Evolutionary conservation across 1,140 invertebrate species (phyloP), one percentile per base, ranked within the genome.

Genomic region (Trichonephila clavata): DNA sequence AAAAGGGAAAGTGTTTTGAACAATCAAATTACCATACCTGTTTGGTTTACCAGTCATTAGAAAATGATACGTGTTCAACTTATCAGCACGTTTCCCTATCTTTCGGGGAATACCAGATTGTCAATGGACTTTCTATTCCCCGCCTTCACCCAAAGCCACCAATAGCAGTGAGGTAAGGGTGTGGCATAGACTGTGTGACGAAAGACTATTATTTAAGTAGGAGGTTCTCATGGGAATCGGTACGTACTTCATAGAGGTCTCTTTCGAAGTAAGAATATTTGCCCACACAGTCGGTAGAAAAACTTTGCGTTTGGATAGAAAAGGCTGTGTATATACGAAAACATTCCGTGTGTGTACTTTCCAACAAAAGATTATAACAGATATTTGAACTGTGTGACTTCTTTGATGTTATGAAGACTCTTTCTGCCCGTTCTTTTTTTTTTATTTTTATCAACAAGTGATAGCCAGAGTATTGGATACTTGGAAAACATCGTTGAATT

Each of bases 331-430:
- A 65, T 81, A 43, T 92, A 68, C 90, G 86, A 20, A 83, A 91
- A 77, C 90, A 91, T 24, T 18, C 50, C 27, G 6, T 93, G 92
- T 93, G 92, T 93, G 92, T 93, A 81, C 92, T 43, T 57, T 81
- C 92, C 86, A 93, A 93, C 92, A 93, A 77, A 90, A 68, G 57
- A 86, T 63, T 68, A 87, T 87, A 81, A 93, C 43, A 63, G 84
- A 88, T 93, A 88, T 93, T 93, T 93, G 92, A 50, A 93, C 86
- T 93, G 68, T 87, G 71, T 81, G 92, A 93, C 92, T 86, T 93
- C 61, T 93, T 88, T 50, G 68, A 80, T 27, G 50, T 88, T 86
- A 88, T 80, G 68, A 93, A 63, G 20, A 84, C 18, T 86, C 59
- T 63, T 86, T 86, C 32, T 60, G 13, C 39, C 77, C 20, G 32